Evolutionary conservation across 1,140 invertebrate genomes (phyloP).

Genomic region (Eueides isabella): DNA sequence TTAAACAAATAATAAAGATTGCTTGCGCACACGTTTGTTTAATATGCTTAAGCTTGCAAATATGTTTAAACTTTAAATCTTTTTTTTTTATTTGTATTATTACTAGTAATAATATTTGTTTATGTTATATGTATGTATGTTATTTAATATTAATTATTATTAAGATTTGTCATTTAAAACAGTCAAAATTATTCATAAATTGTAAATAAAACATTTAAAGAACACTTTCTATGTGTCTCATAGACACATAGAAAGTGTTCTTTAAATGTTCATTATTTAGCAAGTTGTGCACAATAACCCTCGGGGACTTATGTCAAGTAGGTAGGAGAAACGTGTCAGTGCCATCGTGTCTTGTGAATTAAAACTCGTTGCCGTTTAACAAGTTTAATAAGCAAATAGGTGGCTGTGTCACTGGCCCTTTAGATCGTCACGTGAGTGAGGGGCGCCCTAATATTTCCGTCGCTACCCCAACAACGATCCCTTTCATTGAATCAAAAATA

Average conservation of each 20-base stretch:
- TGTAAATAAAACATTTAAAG: background rate
- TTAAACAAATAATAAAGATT: conserved; percentile 39
- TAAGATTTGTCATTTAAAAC: no score
- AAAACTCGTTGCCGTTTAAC: conserved; percentile 30
- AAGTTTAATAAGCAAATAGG: conserved; percentile 42
- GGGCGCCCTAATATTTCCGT: conserved; percentile 64
- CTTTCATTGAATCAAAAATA: conserved; percentile 68
- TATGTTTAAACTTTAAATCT: conserved; percentile 9
- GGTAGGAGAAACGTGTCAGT: background rate
- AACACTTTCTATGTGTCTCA: no score
- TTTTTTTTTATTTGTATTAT: conserved; percentile 7
- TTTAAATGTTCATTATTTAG: background rate
- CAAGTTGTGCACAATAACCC: background rate
- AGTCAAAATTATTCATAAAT: background rate
- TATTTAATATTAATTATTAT: no score
- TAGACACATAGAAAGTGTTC: background rate
- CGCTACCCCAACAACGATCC: conserved; percentile 51
- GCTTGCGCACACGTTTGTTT: conserved; percentile 38
- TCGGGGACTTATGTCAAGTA: background rate
- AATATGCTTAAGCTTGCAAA: conserved; percentile 27
- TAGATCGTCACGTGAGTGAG: conserved; percentile 36
- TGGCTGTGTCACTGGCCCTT: conserved; percentile 38
- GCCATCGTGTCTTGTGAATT: conserved; percentile 12
- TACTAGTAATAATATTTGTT: background rate
- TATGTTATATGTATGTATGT: no score